phyloP scores from a whole-genome alignment of 2,113 vertebrate genomes.

The Varanus salvator region DNA sequence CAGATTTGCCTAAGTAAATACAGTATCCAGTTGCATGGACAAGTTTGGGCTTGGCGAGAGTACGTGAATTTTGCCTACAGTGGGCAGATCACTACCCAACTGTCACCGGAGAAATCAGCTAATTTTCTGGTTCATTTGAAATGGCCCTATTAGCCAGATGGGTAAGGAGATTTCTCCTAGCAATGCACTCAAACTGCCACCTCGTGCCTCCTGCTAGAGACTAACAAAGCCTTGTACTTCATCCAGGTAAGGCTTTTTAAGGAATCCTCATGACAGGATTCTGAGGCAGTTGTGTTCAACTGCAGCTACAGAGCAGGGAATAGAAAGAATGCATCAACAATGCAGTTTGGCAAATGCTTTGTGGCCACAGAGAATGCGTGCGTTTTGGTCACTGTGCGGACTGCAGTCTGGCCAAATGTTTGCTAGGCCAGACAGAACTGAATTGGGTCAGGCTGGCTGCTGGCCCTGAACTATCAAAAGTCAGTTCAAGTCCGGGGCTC shows the following conservation, averaged over 20 bases:
- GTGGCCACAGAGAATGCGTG: not conserved
- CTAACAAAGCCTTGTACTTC: not conserved
- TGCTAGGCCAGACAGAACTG: not conserved
- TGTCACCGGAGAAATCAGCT: not conserved
- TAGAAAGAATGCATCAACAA: not conserved
- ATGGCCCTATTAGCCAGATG: not conserved
- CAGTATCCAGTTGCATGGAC: not conserved
- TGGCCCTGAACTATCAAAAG: not conserved
- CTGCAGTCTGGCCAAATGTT: not conserved
- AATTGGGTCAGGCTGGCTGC: not conserved
- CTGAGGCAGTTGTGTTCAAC: not conserved
- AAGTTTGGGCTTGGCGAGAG: constrained; percentile 8
- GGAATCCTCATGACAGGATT: not conserved
- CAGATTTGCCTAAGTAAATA: not conserved
- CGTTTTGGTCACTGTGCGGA: not conserved
- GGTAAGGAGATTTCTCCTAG: not conserved
- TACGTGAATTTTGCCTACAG: fast-evolving
- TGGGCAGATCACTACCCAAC: constrained; percentile 11
- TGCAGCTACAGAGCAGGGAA: not conserved
- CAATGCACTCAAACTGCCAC: not conserved
- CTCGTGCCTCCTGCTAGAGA: not conserved
- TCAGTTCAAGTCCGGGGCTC: not conserved
- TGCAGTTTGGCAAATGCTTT: not conserved
- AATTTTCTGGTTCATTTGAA: not conserved
- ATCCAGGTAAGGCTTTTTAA: constrained; percentile 14